phyloP scores from a whole-genome alignment of 2,888 invertebrate genomes.

The Chaetogeoica ovagalla region DNA sequence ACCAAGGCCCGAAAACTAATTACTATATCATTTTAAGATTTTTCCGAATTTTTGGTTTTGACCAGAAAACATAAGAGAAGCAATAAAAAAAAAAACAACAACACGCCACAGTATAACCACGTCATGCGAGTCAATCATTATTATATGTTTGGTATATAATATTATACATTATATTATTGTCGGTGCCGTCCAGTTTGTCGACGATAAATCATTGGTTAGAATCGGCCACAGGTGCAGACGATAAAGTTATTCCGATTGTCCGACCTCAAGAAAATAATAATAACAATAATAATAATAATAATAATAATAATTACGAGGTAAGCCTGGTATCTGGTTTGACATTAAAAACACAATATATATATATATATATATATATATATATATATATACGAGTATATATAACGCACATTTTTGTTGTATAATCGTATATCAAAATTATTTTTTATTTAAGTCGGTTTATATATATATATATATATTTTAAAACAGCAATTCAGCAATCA shows the following conservation, averaged over 20 bases:
- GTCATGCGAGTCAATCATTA: conserved; percentile 46
- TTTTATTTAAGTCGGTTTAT: too few species aligned
- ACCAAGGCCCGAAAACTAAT: conserved; percentile 39
- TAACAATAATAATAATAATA: neutral
- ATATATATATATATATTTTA: too few species aligned
- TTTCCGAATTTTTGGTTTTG: conserved; percentile 20
- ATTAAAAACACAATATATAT: too few species aligned
- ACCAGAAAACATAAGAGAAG: neutral
- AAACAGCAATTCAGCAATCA: too few species aligned
- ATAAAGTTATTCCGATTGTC: conserved; percentile 17
- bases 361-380: too few species aligned
- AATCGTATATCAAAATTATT: too few species aligned
- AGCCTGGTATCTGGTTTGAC: neutral
- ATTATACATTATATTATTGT: conserved; percentile 6
- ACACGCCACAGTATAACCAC: conserved; percentile 21
- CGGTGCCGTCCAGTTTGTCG: conserved; percentile 11
- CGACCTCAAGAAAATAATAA: conserved; percentile 5
- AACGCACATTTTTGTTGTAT: too few species aligned
- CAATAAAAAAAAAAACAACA: neutral
- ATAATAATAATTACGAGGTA: neutral
- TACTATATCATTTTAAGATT: neutral
- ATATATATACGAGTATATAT: too few species aligned
- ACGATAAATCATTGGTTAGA: conserved; percentile 16
- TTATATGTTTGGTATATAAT: neutral
- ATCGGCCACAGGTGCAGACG: neutral